Conservation (phyloP, 2,797 vertebrate species). For the Stomatorhinus walkeri region DNA sequence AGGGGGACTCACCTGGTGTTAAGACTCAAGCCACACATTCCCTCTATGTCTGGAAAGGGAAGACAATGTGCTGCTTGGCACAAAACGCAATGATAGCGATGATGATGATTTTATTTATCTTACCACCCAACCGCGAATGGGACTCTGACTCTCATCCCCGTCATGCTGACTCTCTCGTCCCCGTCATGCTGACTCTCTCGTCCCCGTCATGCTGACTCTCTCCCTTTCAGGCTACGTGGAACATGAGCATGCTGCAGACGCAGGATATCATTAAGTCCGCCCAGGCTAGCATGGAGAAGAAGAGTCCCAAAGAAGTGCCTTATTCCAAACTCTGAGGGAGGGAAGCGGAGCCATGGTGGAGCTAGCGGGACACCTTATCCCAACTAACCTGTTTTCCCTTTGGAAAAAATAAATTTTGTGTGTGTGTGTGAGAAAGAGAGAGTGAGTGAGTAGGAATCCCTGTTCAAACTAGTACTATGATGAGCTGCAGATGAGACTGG, state of each 20-base stretch:
- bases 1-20: neutral
- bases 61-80: neutral
- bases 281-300: conserved; percentile 75
- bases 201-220: neutral
- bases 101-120: neutral
- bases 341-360: neutral
- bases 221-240: conserved; percentile 68
- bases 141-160: neutral
- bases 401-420: neutral
- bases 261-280: conserved; percentile 72
- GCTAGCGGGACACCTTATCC: neutral
- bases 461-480: neutral
- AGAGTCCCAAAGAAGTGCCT: conserved; percentile 47
- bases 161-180: neutral
- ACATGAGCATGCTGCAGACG: conserved; percentile 88
- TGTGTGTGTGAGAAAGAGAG: neutral
- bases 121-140: neutral
- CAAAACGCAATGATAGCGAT: neutral
- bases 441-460: neutral
- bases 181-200: neutral
- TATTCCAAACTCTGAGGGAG: conserved; percentile 74
- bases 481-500: neutral
- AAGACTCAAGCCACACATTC: neutral
- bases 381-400: neutral
- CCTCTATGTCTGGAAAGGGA: neutral